A percentile compares a stretch with the other conserved stretches of the same genome.
These are phyloP conservation scores for Syngnathus floridae DNA, from an alignment of 2,113 vertebrate genomes.

Conservation along the genomic window DNA sequence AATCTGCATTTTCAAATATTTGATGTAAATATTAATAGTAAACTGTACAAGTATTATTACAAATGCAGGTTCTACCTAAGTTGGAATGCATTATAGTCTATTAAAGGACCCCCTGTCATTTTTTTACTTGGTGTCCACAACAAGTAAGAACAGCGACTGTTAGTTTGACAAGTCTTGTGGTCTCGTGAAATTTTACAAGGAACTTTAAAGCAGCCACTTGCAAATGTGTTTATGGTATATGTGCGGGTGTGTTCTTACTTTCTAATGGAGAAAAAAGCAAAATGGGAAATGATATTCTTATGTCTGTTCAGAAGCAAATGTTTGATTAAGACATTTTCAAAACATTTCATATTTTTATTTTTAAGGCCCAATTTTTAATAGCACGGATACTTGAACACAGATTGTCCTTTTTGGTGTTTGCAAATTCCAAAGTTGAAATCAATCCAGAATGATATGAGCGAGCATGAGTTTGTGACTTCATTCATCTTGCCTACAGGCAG, in stretches of 20 bases:
- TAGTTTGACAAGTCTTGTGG: background rate
- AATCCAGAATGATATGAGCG: conserved; percentile 5
- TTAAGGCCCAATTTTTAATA: background rate
- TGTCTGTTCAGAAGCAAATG: background rate
- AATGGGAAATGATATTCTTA: background rate
- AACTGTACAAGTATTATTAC: too few species aligned
- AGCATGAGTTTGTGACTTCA: conserved; percentile 8
- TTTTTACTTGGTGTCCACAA: background rate
- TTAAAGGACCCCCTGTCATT: too few species aligned
- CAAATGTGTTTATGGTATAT: conserved; percentile 15
- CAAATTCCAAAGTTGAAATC: conserved; percentile 1
- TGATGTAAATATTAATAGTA: too few species aligned
- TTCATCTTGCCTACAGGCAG: conserved; percentile 5
- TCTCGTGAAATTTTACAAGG: conserved; percentile 9
- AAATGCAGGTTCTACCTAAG: too few species aligned
- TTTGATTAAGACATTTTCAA: too few species aligned
- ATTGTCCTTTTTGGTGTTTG: background rate
- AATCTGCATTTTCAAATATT: too few species aligned
- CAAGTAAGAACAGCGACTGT: conserved; percentile 4
- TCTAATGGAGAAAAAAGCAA: conserved; percentile 1
- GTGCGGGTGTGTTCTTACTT: background rate
- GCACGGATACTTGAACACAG: background rate
- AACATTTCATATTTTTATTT: background rate
- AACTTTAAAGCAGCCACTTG: conserved; percentile 12
- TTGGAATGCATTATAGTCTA: too few species aligned